Evolutionary conservation across 2,797 vertebrate genomes (phyloP).

Genomic region (Cirrhinus mrigala): DNA sequence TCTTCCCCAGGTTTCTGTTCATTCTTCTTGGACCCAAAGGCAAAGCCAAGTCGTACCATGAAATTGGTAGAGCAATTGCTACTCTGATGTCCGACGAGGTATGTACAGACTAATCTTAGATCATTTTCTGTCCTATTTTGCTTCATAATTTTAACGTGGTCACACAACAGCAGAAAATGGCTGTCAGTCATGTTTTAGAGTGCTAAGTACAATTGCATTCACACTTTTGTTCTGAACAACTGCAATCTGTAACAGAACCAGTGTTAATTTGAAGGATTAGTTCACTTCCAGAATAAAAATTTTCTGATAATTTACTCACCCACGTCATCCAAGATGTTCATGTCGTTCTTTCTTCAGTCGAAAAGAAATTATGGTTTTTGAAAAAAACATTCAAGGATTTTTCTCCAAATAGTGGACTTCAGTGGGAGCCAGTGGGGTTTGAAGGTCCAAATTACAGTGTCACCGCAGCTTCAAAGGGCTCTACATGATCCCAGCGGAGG

Average conservation of each 20-base stretch:
- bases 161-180: background rate
- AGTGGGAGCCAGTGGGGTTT: too few relatives aligned
- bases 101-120: conserved; percentile 45
- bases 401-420: too few relatives aligned
- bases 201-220: background rate
- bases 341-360: too few relatives aligned
- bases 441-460: too few relatives aligned
- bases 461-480: too few relatives aligned
- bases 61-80: conserved; percentile 96
- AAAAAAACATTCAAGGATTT: too few relatives aligned
- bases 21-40: conserved; percentile 97
- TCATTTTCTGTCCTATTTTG: background rate
- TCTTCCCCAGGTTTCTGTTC: conserved; percentile 89
- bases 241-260: background rate
- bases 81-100: conserved; percentile 99
- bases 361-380: too few relatives aligned
- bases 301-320: too few relatives aligned
- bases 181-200: background rate
- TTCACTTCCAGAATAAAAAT: too few relatives aligned
- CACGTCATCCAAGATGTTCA: too few relatives aligned
- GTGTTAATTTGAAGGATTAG: background rate
- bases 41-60: conserved; percentile 97
- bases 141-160: background rate
- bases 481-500: too few relatives aligned
- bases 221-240: background rate